Evolutionary conservation across 2,888 invertebrate genomes (phyloP), one percentile per base, ranked within the genome.

Genomic region (Coremacera marginata): DNA sequence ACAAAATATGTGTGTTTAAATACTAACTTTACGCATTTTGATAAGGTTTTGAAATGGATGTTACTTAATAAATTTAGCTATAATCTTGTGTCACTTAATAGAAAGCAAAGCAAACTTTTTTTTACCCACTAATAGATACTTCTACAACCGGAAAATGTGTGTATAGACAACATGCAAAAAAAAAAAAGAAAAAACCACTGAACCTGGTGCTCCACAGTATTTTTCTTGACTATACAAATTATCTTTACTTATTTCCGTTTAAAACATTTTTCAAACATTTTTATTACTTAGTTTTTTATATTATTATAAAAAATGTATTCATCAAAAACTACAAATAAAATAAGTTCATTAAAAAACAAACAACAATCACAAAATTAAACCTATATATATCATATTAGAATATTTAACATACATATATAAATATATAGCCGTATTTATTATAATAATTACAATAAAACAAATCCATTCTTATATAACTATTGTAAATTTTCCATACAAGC

Each of bases 401-500:
- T 22, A 55, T 19, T 19, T 7, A 60, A 22, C 22, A 19, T 60
- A 27, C 16, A 60, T 27, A 57, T 22, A 60, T 60, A 14, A 8
- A 60, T 27, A 60, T 16, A 16, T 60, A 60, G 60, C 27, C 60
- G 25, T 60, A 60, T 60, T 60, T 60, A 9, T 60, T 60, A 27
- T 60, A 27, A 27, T 22, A 22, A 16, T 60, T 14, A 27, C 16
- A 25, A 60, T 27, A 27, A 60, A 27, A 22, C 3, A 57, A 60
- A 9, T 60, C 25, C 19, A 60, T 27, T 27, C 1, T 16, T 65
- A 65, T n/a, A 11, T 65, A 65, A 27, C 31, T 65, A 65, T 34
- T 65, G 63, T 65, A 65, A 65, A 65, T 65, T 44, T 65, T 65
- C 37, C 63, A 65, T 65, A 31, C 14, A 65, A 65, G 63, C 63